Evolutionary conservation across 2,797 vertebrate species (phyloP), one percentile per base, ranked within the genome.

Genomic region (Pipistrellus kuhlii): DNA sequence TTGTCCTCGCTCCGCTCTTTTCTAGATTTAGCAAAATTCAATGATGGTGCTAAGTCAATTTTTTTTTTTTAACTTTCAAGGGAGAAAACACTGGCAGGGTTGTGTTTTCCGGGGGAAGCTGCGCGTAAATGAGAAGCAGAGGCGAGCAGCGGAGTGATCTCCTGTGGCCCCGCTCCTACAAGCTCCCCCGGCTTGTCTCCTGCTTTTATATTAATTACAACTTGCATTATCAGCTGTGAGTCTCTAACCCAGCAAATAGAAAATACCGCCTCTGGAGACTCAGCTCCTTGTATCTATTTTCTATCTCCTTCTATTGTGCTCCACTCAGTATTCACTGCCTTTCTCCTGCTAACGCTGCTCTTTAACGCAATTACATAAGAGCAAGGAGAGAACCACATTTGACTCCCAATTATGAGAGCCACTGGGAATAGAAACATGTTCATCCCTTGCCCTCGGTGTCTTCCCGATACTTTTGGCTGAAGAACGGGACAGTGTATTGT

Each of bases 181-280:
- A 98, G 98, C 98, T 98, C 98, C 96, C 98, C 98, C 98, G 98
- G 99, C 99, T 99, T 99, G 99, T 99, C 99, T 99, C 98, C 98
- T 98, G 99, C 99, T 99, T 99, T 99, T 99, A 99, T 99, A 99
- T 99, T 99, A 99, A 99, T 99, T 99, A 99, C 99, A 99, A 99
- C 98, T 99, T 99, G 99, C 99, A 99, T 99, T 99, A 99, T 99
- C 99, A 99, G 99, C 99, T 98, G 98, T 90, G 98, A 99, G 99
- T 99, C 98, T 98, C 99, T 99, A 99, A 99, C 98, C 99, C 98
- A 98, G 99, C 99, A 99, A 99, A 99, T 99, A 99, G 99, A 99
- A 99, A 99, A 99, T 99, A 98, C 98, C 98, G 98, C 98, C 99
- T 99, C 99, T 88, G 95, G 99, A 99, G 99, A 99, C 98, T 94